These are phyloP conservation scores for Asobara japonica DNA, from an alignment of 1,140 invertebrate species.

Conservation along the genomic window DNA sequence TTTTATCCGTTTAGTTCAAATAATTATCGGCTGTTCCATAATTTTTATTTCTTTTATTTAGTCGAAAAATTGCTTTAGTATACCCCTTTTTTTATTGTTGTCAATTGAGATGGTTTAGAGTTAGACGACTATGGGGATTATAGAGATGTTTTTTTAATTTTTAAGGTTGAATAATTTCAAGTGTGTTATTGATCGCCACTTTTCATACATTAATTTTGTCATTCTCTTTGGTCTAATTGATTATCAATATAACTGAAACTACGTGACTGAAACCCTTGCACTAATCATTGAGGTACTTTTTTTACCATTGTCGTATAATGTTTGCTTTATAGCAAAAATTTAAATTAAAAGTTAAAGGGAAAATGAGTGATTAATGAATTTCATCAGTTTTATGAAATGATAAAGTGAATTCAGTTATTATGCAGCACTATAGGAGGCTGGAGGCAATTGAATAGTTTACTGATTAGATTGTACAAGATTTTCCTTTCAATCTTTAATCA, in stretches of 20 bases:
- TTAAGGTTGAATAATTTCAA: background rate
- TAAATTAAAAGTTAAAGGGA: too few relatives aligned
- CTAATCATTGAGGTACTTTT: background rate
- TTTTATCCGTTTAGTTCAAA: background rate
- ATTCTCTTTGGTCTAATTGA: conserved; percentile 1
- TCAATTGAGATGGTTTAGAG: too few relatives aligned
- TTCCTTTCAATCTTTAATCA: background rate
- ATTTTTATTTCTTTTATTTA: background rate
- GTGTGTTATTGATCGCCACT: background rate
- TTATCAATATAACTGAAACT: background rate
- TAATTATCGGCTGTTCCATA: background rate
- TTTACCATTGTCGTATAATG: background rate
- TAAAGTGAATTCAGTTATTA: background rate
- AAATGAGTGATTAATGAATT: background rate
- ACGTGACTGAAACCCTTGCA: background rate
- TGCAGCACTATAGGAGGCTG: background rate
- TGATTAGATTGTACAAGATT: background rate
- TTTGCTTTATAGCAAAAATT: too few relatives aligned
- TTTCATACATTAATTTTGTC: background rate
- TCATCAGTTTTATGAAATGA: background rate
- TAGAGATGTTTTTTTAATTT: background rate
- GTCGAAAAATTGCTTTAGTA: background rate
- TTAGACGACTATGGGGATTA: too few relatives aligned
- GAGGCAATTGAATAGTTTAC: background rate
- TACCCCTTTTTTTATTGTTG: too few relatives aligned